Percentiles rank a stretch among this genome's conserved stretches.
Evolutionary conservation across 2,888 invertebrate genomes (phyloP).

Genomic region (Drosophila dives): DNA sequence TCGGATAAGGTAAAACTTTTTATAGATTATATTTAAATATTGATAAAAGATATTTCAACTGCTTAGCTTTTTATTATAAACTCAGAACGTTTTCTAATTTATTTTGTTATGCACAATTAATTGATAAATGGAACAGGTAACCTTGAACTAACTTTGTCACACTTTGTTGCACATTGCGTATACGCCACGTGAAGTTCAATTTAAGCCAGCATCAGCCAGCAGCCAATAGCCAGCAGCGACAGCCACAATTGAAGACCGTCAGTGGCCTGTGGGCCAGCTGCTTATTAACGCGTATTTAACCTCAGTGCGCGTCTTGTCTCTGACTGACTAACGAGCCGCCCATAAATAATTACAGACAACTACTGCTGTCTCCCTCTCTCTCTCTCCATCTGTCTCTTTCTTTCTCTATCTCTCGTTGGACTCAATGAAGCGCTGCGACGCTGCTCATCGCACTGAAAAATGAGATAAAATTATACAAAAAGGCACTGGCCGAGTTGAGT

Average conservation of each 20-base stretch:
- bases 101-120: neutral
- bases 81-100: neutral
- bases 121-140: neutral
- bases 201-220: slow-evolving; percentile 19
- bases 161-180: slow-evolving; percentile 34
- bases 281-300: slow-evolving; percentile 76
- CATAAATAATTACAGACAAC: slow-evolving; percentile 75
- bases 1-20: neutral
- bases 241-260: slow-evolving; percentile 40
- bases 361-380: slow-evolving; percentile 37
- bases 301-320: slow-evolving; percentile 55
- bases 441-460: slow-evolving; percentile 62
- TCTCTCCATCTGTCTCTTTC: neutral
- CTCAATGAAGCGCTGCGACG: slow-evolving; percentile 1
- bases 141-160: neutral
- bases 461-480: slow-evolving; percentile 65
- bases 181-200: slow-evolving; percentile 25
- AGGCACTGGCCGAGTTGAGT: slow-evolving; percentile 23
- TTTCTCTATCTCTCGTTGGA: neutral
- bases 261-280: slow-evolving; percentile 51
- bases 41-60: neutral
- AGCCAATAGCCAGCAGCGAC: neutral
- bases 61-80: neutral
- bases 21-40: neutral
- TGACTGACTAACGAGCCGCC: slow-evolving; percentile 43